These are phyloP conservation scores for Platichthys stellatus DNA, from an alignment of 2,113 vertebrate genomes.

Conservation along the genomic window DNA sequence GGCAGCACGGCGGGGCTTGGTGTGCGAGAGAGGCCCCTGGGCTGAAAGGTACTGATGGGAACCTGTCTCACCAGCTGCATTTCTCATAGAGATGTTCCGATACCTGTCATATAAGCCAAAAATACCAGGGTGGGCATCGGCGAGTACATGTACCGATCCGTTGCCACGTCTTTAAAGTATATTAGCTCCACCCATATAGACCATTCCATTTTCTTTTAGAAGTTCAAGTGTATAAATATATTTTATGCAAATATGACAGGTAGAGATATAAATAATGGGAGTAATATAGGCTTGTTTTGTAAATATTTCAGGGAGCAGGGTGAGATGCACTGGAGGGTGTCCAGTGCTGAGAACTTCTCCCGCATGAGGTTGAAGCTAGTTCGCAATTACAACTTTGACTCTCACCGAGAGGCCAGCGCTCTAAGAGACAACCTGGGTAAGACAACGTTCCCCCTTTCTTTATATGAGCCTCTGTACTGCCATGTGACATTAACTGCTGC, in stretches of 20 bases:
- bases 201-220: too few species aligned
- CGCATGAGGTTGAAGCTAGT: conserved; percentile 96
- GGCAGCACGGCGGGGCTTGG: conserved; percentile 87
- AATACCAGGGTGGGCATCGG: too few species aligned
- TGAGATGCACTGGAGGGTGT: conserved; percentile 90
- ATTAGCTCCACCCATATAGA: too few species aligned
- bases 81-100: too few species aligned
- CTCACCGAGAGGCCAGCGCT: conserved; percentile 92
- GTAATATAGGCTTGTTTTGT: neutral
- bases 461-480: neutral
- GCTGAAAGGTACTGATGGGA: conserved; percentile 84
- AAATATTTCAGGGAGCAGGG: conserved; percentile 81
- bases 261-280: too few species aligned
- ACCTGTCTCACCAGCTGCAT: neutral
- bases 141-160: too few species aligned
- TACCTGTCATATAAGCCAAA: too few species aligned
- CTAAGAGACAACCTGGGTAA: conserved; percentile 96
- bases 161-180: too few species aligned
- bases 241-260: too few species aligned
- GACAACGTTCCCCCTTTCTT: neutral
- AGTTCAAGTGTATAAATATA: neutral
- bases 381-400: conserved; percentile 91
- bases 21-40: conserved; percentile 95
- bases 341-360: conserved; percentile 95
- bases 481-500: neutral